Conservation (phyloP, 2,888 invertebrate species). For the Leptura quadrifasciata region DNA sequence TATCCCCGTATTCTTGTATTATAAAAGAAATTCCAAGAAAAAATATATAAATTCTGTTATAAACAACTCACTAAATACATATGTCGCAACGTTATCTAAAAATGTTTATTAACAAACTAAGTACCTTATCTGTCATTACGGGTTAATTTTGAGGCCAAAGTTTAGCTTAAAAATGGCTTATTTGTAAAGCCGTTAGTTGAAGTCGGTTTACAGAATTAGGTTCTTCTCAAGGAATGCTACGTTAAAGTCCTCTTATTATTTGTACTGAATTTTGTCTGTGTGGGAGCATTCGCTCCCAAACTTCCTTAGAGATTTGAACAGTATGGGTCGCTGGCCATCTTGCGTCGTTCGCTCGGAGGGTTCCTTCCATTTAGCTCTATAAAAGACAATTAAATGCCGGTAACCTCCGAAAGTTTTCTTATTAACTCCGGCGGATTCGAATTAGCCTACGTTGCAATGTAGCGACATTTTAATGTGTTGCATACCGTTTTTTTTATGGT, state of each 20-base stretch:
- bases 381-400: conserved; percentile 34
- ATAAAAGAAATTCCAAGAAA: too few relatives aligned
- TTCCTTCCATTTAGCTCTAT: conserved; percentile 18
- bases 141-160: too few relatives aligned
- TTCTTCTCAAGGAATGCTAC: background rate
- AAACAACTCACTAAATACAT: too few relatives aligned
- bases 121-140: too few relatives aligned
- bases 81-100: too few relatives aligned
- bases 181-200: too few relatives aligned
- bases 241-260: background rate
- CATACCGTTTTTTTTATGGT: background rate
- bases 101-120: too few relatives aligned
- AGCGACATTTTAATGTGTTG: conserved; percentile 2
- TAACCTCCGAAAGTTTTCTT: conserved; percentile 32
- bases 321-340: background rate
- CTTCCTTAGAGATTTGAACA: conserved; percentile 13
- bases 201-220: background rate
- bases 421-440: conserved; percentile 13
- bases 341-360: background rate
- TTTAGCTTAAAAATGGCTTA: too few relatives aligned
- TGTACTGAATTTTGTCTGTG: conserved; percentile 1
- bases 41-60: too few relatives aligned
- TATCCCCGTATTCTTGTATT: too few relatives aligned
- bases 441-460: conserved; percentile 8
- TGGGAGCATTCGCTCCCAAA: background rate